A percentile compares a stretch with the other conserved stretches of the same genome.
Conservation (phyloP, 2,797 vertebrate species). For the Esox masquinongy region DNA sequence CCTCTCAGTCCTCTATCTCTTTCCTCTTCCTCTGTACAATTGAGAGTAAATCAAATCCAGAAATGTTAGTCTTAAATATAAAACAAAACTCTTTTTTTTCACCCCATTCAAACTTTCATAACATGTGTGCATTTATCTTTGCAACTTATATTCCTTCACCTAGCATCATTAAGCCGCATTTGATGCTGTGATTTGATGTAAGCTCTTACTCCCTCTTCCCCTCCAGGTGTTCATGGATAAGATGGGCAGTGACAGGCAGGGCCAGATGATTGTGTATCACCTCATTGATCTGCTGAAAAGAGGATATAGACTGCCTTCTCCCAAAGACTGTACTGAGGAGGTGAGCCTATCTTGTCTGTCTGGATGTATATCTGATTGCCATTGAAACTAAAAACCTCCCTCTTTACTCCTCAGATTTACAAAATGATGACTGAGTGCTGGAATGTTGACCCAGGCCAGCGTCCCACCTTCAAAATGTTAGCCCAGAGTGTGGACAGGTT, state of each 20-base stretch:
- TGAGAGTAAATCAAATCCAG: no score
- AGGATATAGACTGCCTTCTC: slow-evolving; percentile 85
- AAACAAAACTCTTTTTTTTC: neutral
- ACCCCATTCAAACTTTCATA: neutral
- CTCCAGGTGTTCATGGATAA: slow-evolving; percentile 93
- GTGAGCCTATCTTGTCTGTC: slow-evolving; percentile 62
- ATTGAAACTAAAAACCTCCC: neutral
- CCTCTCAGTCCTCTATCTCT: no score
- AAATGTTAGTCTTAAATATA: no score
- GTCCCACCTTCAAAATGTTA: slow-evolving; percentile 86
- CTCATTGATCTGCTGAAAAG: slow-evolving; percentile 87
- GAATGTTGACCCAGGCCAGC: slow-evolving; percentile 76
- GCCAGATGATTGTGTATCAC: slow-evolving; percentile 98
- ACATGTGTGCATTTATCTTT: neutral
- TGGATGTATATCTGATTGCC: neutral
- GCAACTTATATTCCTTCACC: neutral
- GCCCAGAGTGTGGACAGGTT: slow-evolving; percentile 80
- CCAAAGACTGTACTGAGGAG: slow-evolving; percentile 87
- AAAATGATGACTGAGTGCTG: slow-evolving; percentile 91
- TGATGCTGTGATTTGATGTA: neutral
- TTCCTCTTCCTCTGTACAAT: no score
- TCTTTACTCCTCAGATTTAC: slow-evolving; percentile 77
- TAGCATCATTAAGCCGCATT: neutral
- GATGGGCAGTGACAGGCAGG: slow-evolving; percentile 97
- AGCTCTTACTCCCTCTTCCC: neutral